phyloP scores from a whole-genome alignment of 2,113 vertebrate genomes.

The Ctenomys sociabilis region DNA sequence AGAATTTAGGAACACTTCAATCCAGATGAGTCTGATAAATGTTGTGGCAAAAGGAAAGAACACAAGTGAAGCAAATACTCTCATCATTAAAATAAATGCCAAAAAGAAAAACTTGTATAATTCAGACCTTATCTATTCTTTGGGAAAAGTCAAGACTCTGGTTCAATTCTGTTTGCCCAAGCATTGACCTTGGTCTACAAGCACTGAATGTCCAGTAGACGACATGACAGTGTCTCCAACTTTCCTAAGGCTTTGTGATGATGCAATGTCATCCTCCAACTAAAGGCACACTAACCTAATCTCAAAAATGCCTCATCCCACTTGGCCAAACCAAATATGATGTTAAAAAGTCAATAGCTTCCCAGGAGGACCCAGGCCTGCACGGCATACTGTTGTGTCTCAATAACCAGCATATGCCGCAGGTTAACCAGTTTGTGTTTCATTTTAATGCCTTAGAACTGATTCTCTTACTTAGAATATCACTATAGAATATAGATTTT shows the following conservation, averaged over 20 bases:
- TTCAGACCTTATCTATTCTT: slow-evolving; percentile 11
- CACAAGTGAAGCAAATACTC: slow-evolving; percentile 1
- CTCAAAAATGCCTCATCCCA: slow-evolving; percentile 31
- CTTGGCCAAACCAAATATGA: slow-evolving; percentile 1
- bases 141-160: slow-evolving; percentile 6
- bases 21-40: neutral
- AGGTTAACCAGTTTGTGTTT: neutral
- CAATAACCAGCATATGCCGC: neutral
- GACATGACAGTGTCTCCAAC: neutral
- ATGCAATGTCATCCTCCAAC: slow-evolving; percentile 47
- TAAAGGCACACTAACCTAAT: slow-evolving; percentile 16
- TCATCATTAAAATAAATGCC: slow-evolving; percentile 59
- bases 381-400: neutral
- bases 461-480: slow-evolving; percentile 21
- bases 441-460: slow-evolving; percentile 44
- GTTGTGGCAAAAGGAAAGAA: neutral
- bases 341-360: neutral
- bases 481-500: neutral
- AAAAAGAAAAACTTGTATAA: slow-evolving; percentile 34
- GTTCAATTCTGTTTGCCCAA: slow-evolving; percentile 29
- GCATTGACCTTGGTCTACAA: slow-evolving; percentile 44
- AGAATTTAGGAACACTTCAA: neutral
- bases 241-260: slow-evolving; percentile 49
- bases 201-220: slow-evolving; percentile 16
- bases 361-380: neutral